Percentiles rank a stretch among this genome's conserved stretches.
Conservation (phyloP, 2,797 vertebrate genomes). For the Cossypha polioptera region DNA sequence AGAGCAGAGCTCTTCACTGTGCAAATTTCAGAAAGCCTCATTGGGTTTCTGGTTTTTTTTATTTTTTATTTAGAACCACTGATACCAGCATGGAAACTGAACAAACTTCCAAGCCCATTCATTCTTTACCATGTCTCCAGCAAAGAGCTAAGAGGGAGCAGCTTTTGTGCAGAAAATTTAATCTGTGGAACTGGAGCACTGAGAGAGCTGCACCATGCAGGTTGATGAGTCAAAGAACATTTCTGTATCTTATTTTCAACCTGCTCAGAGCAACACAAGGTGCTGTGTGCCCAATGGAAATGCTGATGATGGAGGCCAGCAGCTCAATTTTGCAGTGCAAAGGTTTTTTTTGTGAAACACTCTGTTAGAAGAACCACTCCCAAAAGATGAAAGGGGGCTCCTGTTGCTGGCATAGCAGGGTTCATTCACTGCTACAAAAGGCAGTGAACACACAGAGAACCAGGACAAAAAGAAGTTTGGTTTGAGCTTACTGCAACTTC, state of each 20-base stretch:
- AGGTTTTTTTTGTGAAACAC: background rate
- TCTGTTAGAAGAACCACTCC: background rate
- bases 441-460: background rate
- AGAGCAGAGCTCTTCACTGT: background rate
- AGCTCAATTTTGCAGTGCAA: background rate
- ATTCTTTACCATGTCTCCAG: background rate
- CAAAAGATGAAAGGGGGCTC: background rate
- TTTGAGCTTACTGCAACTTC: background rate
- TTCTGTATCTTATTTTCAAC: background rate
- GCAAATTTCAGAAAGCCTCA: background rate
- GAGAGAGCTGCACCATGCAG: background rate
- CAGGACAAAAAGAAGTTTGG: background rate
- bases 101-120: background rate
- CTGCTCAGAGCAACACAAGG: background rate
- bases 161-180: background rate
- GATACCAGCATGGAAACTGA: background rate
- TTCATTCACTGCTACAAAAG: background rate
- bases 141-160: background rate
- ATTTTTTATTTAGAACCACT: background rate
- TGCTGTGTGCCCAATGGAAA: background rate
- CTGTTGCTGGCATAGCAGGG: background rate
- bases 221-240: background rate
- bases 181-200: background rate
- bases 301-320: background rate
- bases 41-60: rapidly evolving